Evolutionary conservation across 2,888 invertebrate species (phyloP), one percentile per base, ranked within the genome.

Genomic region (Sarcophaga subvicina): DNA sequence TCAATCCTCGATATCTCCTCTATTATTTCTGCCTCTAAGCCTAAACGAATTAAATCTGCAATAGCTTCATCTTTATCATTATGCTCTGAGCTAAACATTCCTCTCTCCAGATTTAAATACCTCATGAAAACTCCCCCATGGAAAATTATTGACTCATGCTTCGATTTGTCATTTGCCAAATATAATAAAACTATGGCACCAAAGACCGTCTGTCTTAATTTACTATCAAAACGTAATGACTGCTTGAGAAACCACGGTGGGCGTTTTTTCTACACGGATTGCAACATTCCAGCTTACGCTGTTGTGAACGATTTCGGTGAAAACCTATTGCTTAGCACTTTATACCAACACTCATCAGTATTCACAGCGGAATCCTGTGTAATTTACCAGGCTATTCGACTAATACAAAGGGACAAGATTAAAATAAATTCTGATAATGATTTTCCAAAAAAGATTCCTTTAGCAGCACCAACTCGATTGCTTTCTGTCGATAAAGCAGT

Each of bases 31-130:
- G 47, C 66, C 10, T 10, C 17, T 12, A 64, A 64, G 3, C 22
- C 63, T 63, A 20, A 71, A 59, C 71, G 49, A n/a, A 22, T 71
- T 8, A 78, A 70, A 63, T 62, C 62, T 5, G 47, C 78, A 60
- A 69, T 69, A 67, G 59, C 17, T 4, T 6, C 22, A 27, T 27
- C 27, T 27, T 27, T 78, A 60, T n/a, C 73, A 1, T 47, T 73
- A 63, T 63, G 62, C 17, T 8, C 37, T 3, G 63, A 77, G 20
- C 20, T 76, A 14, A 27, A 37, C 20, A 69, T 45, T 2, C 69
- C 59, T 14, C 22, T 22, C 25, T 78, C 6, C 3, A n/a, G 22
- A n/a, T 4, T 20, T 5, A 60, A 60, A 27, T 69, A 69, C 54
- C 10, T 20, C 22, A 77, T 60, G 54, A 45, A 27, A 3, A 20